Percentiles rank a stretch among this genome's conserved stretches.
Conservation (phyloP, 2,888 invertebrate genomes). For the Cantharis rufa region DNA sequence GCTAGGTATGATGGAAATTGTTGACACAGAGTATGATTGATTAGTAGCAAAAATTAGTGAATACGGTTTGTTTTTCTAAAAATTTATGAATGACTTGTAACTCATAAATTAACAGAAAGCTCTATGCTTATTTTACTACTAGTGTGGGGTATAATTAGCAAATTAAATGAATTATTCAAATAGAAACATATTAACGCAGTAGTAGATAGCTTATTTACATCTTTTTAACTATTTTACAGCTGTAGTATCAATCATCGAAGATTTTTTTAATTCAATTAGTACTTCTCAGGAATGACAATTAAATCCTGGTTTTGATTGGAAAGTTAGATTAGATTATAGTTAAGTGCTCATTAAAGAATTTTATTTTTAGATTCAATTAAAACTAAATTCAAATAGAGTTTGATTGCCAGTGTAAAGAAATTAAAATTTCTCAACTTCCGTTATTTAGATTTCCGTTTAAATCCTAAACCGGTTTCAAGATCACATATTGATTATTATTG, state of each 20-base stretch:
- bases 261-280: slow-evolving; percentile 1
- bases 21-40: slow-evolving; percentile 52
- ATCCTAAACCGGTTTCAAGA: not conserved
- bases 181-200: not conserved
- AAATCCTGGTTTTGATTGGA: not conserved
- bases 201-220: not conserved
- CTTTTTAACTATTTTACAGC: not conserved
- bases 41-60: slow-evolving; percentile 48
- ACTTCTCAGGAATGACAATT: slow-evolving; percentile 1
- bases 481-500: not conserved
- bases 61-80: slow-evolving; percentile 8
- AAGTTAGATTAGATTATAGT: not conserved
- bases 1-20: slow-evolving; percentile 41
- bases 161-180: not conserved
- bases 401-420: not conserved
- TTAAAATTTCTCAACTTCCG: not conserved
- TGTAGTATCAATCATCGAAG: not conserved
- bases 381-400: not conserved
- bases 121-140: not conserved
- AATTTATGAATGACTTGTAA: not conserved
- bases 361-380: not conserved
- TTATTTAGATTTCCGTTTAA: not conserved
- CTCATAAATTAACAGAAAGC: not conserved
- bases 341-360: not conserved
- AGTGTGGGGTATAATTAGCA: not conserved